phyloP scores from a whole-genome alignment of 2,888 invertebrate genomes.

The Argynnis bischoffii region DNA sequence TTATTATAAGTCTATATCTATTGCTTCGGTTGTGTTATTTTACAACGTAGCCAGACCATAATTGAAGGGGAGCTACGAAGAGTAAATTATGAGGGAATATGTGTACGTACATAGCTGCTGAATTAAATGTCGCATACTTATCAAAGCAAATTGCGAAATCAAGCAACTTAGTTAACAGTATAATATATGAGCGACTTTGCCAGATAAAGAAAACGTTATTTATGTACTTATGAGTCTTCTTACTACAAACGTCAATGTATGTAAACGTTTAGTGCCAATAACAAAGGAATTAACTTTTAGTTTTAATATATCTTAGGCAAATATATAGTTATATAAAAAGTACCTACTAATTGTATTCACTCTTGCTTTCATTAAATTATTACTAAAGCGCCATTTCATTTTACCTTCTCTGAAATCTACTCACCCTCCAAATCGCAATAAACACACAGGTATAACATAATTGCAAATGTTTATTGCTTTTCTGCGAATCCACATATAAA shows the following conservation, averaged over 20 bases:
- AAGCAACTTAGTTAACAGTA: no score
- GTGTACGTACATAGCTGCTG: no score
- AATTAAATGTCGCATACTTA: no score
- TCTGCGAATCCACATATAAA: conserved; percentile 62
- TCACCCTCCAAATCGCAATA: conserved; percentile 16
- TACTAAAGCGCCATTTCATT: conserved; percentile 5
- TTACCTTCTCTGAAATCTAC: background rate
- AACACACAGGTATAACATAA: conserved; percentile 51
- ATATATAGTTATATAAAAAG: background rate
- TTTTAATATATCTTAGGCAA: no score
- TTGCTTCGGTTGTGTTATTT: conserved; percentile 48
- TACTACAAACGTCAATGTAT: no score
- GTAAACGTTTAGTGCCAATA: no score
- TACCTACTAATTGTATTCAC: background rate
- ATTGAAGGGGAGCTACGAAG: conserved; percentile 49
- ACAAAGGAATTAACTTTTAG: no score
- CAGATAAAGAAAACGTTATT: no score
- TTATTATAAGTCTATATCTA: conserved; percentile 44
- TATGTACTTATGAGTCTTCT: no score
- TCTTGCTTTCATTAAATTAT: conserved; percentile 8
- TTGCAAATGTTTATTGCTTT: conserved; percentile 62
- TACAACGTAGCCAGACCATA: conserved; percentile 50
- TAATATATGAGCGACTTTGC: no score
- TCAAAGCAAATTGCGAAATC: no score
- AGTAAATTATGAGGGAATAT: no score